A percentile compares a stretch with the other conserved stretches of the same genome.
phyloP scores from a whole-genome alignment of 2,797 vertebrate genomes.

The Molossus molossus region DNA sequence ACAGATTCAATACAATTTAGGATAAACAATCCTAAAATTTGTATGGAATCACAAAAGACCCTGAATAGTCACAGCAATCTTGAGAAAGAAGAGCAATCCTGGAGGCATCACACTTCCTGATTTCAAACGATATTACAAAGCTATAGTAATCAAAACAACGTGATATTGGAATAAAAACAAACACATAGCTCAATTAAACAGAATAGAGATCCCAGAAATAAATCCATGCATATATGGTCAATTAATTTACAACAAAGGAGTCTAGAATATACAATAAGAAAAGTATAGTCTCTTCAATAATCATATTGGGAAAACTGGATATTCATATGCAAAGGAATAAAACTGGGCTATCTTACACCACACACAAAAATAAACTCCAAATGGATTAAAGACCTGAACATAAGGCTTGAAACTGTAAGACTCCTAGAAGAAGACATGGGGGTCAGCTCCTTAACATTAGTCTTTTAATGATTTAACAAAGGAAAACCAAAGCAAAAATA shows the following conservation, averaged over 20 bases:
- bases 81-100: neutral
- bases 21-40: slow-evolving; percentile 14
- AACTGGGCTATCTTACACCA: neutral
- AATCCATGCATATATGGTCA: neutral
- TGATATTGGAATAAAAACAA: neutral
- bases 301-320: neutral
- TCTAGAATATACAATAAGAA: neutral
- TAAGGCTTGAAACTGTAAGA: neutral
- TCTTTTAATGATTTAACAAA: neutral
- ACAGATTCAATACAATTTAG: neutral
- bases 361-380: slow-evolving; percentile 9
- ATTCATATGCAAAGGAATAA: neutral
- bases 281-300: neutral
- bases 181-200: neutral
- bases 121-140: slow-evolving; percentile 25
- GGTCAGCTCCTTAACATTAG: neutral
- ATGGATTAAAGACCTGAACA: neutral
- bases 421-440: neutral
- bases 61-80: neutral
- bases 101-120: neutral
- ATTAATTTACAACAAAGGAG: neutral
- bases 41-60: neutral
- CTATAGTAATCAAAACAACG: neutral
- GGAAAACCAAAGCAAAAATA: neutral
- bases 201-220: neutral